Base-by-base conservation (phyloP, 1,140 invertebrate genomes). In the Brevipalpus yothersi region DNA sequence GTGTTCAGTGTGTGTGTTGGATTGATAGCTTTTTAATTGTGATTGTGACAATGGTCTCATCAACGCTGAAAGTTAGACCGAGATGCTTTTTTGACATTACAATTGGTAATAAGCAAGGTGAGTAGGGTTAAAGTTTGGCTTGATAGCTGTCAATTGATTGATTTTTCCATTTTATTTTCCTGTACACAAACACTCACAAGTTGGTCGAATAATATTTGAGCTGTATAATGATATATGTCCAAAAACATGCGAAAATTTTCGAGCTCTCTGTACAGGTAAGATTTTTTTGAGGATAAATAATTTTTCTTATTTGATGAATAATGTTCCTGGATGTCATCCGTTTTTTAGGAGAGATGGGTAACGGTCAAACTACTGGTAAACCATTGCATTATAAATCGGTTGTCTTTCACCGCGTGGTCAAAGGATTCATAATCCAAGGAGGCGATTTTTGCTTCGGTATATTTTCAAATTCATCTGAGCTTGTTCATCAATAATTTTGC, bases 181-280 rank as follows among this genome's bases (percentile, higher is more conserved):
- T 31, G 11, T 60, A 53, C 12, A n/a, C n/a, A n/a, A n/a, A n/a
- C n/a, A 49, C 58, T 55, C 41, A 51, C n/a, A 63, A 62, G 82
- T 82, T 57, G 92, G 92, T 11, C 77, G 90, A 60, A 83, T 98
- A 68, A 82, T 92, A 39, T 93, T 97, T 69, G 91, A 96, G 69
- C 73, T 98, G 0, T 96, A 84, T 73, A 81, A 80, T 63, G 88
- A 96, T 74, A 78, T 85, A 56, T 87, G 85, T 54, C 92, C 93
- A 2, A 87, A 87, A 70, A 79, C 77, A 23, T 76, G 72, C 17
- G 68, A 77, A 62, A 78, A 78, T 65, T 78, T 69, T 41, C 61
- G 66, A 45, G 61, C 62, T 19, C 57, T 69, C 39, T 69, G 68
- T 56, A 68, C 76, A 77, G 68, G 68, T 69, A 63, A 47, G 59